Base-by-base conservation (phyloP, 2,797 vertebrate genomes). In the Lacerta bilineata region DNA sequence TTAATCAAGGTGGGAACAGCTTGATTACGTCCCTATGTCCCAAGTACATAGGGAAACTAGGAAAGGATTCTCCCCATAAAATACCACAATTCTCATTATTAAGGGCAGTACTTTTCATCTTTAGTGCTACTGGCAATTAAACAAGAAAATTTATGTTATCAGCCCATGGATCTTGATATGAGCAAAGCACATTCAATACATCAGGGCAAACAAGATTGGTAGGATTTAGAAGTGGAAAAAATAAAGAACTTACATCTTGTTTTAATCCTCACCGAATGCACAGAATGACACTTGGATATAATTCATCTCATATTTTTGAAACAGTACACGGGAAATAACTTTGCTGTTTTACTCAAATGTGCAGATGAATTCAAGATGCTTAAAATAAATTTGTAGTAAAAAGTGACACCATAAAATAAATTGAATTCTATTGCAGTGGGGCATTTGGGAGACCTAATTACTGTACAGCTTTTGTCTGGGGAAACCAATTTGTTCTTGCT, bases 31-130 rank as follows among this genome's bases (percentile, higher is more conserved):
- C 41, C 41, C 41, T 43, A 43, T 1, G 41, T 76, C 68, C 41
- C 77, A 85, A 89, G 89, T 90, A 84, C 41, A 41, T 43, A 84
- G 71, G 85, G 93, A 91, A 92, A 94, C 91, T 86, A 83, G 80
- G 83, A 93, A 91, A 86, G 86, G 41, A 87, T 84, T 88, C 77
- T 46, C 75, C 87, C 95, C 79, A 25, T 61, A 29, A 92, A 89
- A 87, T 85, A 82, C 20, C 79, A 59, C 7, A 80, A 77, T 46
- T 91, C 46, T 33, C 59, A 80, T 88, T 87, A 90, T 75, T 74
- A 92, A 96, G 94, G 95, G 94, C 94, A 96, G 93, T 89, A 95
- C 92, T 87, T 95, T 92, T 95, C 86, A 95, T 95, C 88, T 95
- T 95, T 91, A 92, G 88, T 92, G 87, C 90, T 92, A 91, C 94